Conservation (phyloP, 2,113 vertebrate genomes). For the Gadus chalcogrammus region DNA sequence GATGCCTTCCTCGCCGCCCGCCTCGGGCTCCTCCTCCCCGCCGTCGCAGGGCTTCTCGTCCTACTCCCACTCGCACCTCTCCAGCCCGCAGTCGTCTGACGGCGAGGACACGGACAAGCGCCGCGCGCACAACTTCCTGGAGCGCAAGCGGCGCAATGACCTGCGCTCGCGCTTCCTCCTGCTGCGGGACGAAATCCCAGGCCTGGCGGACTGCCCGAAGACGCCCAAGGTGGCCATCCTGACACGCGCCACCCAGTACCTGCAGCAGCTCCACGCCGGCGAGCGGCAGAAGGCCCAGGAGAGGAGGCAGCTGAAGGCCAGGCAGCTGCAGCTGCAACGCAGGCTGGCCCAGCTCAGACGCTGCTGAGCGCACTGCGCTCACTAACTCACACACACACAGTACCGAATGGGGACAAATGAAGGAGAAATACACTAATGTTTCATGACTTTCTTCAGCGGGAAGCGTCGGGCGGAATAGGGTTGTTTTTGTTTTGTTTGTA, state of each 20-base stretch:
- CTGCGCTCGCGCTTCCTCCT: constrained; percentile 90
- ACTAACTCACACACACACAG: constrained; percentile 3
- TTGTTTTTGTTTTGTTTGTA: constrained; percentile 45
- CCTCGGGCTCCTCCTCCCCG: constrained; percentile 20
- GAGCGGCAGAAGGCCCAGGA: constrained; percentile 84
- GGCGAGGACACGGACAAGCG: constrained; percentile 91
- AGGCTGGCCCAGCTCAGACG: constrained; percentile 84
- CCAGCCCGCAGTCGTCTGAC: constrained; percentile 81
- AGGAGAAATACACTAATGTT: constrained; percentile 58
- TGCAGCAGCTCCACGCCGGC: constrained; percentile 78
- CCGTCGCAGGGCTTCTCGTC: constrained; percentile 41
- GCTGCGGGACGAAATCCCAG: constrained; percentile 88
- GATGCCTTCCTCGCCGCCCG: constrained; percentile 43
- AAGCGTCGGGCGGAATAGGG: constrained; percentile 35
- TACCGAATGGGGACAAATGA: constrained; percentile 36
- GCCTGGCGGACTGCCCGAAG: constrained; percentile 85
- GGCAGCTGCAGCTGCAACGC: constrained; percentile 83
- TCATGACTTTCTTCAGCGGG: constrained; percentile 44
- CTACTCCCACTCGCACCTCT: constrained; percentile 47
- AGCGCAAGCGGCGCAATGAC: constrained; percentile 91
- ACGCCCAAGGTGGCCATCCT: constrained; percentile 94
- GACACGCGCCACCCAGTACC: constrained; percentile 88
- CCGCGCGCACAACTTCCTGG: constrained; percentile 92
- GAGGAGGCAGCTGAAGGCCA: constrained; percentile 83
- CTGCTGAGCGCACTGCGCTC: constrained; percentile 58